Percentiles rank a stretch among this genome's conserved stretches.
These are phyloP conservation scores for Liparis tanakae DNA, from an alignment of 2,797 vertebrate species.

Conservation along the genomic window DNA sequence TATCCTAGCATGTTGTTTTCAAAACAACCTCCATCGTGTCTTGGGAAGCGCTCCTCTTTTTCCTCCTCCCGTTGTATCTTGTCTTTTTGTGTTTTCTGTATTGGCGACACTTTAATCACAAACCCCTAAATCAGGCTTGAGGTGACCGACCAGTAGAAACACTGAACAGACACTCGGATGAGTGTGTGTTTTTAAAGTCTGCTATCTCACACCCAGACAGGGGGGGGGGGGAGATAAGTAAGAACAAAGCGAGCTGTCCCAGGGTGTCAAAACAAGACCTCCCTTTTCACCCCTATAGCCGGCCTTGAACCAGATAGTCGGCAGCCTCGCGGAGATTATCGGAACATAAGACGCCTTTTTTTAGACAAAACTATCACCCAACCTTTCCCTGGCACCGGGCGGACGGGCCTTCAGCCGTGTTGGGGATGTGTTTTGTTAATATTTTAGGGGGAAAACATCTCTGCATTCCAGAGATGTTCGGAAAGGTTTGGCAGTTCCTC, in stretches of 20 bases:
- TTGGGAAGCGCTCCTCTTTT: not conserved
- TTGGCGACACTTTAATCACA: not conserved
- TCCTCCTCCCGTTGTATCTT: not conserved
- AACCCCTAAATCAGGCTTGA: not conserved
- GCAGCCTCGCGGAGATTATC: constrained; percentile 48
- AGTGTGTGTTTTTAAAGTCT: constrained; percentile 25
- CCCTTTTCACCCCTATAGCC: constrained; percentile 63
- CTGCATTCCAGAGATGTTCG: constrained; percentile 18
- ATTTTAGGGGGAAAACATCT: not conserved
- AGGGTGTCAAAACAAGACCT: constrained; percentile 80
- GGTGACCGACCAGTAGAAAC: not conserved
- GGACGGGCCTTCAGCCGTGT: constrained; percentile 8
- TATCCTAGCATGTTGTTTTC: not conserved
- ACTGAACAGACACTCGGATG: not conserved
- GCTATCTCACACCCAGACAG: constrained; percentile 49
- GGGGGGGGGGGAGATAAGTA: constrained; percentile 67
- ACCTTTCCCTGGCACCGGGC: constrained; percentile 36
- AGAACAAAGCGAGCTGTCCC: constrained; percentile 77
- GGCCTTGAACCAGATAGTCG: constrained; percentile 61
- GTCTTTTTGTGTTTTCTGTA: not conserved
- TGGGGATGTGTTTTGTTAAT: constrained; percentile 10
- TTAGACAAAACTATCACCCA: constrained; percentile 74
- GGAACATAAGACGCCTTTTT: constrained; percentile 50
- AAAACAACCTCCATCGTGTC: not conserved
- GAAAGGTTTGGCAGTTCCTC: not conserved